These are phyloP conservation scores for Bufo bufo DNA, from an alignment of 2,113 vertebrate species.

Conservation along the genomic window DNA sequence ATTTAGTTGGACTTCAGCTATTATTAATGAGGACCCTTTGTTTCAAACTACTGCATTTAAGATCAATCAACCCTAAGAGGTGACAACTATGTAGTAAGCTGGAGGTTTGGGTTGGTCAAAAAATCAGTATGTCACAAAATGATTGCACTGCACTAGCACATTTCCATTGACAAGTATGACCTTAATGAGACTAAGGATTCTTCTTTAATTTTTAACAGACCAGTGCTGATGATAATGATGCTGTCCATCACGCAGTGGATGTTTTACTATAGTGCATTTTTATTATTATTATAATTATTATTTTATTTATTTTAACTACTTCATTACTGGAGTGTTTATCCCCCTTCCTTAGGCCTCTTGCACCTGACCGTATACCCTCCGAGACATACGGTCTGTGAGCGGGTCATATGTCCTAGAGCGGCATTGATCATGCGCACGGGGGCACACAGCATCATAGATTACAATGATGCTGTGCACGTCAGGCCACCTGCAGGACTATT, in stretches of 20 bases:
- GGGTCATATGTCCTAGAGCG: no score
- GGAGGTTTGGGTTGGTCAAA: background rate
- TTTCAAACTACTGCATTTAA: background rate
- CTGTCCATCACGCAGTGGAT: background rate
- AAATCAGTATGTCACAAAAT: background rate
- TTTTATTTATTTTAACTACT: no score
- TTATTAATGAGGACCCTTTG: background rate
- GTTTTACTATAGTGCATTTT: background rate
- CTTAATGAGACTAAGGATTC: background rate
- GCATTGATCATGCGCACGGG: no score
- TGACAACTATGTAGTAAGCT: background rate
- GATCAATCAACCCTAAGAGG: background rate
- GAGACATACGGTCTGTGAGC: no score
- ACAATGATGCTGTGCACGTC: no score
- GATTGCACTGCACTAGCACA: background rate
- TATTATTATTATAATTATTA: background rate
- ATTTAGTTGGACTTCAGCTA: background rate
- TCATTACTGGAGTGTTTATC: no score
- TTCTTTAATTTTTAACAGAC: background rate
- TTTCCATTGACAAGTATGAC: background rate
- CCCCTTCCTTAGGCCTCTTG: no score
- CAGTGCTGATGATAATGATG: background rate
- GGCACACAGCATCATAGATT: no score
- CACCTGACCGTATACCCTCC: no score
- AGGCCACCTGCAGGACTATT: no score